Percentiles rank a stretch among this genome's conserved stretches.
phyloP scores from a whole-genome alignment of 2,113 vertebrate species.

The Oenanthe oenanthe region DNA sequence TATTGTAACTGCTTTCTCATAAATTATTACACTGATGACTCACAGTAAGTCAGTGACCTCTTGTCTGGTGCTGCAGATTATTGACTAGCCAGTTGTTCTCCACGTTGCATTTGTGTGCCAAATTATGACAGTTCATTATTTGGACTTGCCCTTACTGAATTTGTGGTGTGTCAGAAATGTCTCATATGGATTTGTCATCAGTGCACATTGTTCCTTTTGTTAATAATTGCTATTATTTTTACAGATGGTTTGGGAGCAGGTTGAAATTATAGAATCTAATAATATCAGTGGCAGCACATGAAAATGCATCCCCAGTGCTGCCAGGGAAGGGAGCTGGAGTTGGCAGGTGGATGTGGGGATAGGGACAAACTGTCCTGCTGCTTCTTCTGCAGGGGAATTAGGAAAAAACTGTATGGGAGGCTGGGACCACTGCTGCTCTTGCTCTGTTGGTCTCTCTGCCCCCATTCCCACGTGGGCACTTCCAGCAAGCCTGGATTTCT shows the following conservation, averaged over 20 bases:
- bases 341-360: background rate
- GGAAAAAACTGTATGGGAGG: background rate
- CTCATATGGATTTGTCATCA: background rate
- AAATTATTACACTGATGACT: background rate
- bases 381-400: background rate
- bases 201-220: background rate
- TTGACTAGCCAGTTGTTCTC: background rate
- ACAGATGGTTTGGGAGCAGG: background rate
- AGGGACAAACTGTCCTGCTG: fast-evolving
- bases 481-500: background rate
- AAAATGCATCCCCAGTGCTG: background rate
- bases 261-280: background rate
- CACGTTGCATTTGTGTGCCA: background rate
- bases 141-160: background rate
- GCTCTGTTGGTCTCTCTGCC: fast-evolving
- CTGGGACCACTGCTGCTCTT: background rate
- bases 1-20: background rate
- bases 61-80: background rate
- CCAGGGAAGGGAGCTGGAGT: background rate
- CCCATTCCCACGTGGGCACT: background rate
- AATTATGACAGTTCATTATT: background rate
- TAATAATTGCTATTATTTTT: background rate
- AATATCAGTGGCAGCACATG: background rate
- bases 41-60: background rate
- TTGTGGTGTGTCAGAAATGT: background rate